Base-by-base conservation (phyloP, 2,113 vertebrate species). In the Thalassoma bifasciatum region DNA sequence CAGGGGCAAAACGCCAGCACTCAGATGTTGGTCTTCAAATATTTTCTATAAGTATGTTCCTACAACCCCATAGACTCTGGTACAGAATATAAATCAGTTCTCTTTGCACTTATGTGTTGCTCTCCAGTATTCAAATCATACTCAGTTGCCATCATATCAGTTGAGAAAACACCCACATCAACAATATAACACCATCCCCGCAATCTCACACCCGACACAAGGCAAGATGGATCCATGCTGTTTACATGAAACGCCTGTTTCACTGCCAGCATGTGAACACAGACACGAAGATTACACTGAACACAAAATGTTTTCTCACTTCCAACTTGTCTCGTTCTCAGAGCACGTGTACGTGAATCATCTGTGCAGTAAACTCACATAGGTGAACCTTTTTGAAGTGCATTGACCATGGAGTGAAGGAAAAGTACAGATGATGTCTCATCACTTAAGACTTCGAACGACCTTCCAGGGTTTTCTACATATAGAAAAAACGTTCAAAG, bases 161-260 rank as follows among this genome's bases (percentile, higher is more conserved):
- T 54, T 30, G 72, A 49, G 40, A 54, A 67, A 62, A 73, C 30
- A 10, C 12, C 21, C 58, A 16, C 19, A 56, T 42, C 23, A 3
- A 40, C 66, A 26, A 47, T 11, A 22, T 44, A 30, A 10, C 65
- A 59, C 66, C 37, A 11, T 47, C 52, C 65, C 24, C 10, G 8
- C 66, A 19, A 59, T 62, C 26, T 69, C 11, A 0, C 53, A 51
- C 37, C 10, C 1, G 3, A 14, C 51, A 53, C 65, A 49, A 49
- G 53, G 54, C 53, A 52, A 37, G 57, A 50, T 21, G 42, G n/a
- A 52, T 63, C 44, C 52, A 23, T 14, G 23, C 51, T 22, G 44
- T 52, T 80, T 16, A 23, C 42, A 42, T 47, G 26, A 66, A 19
- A 65, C 21, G 10, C 37, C n/a, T 2, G 0, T 17, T 14, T 13